Conservation (phyloP, 2,888 invertebrate genomes). For the Coleophora flavipennella region DNA sequence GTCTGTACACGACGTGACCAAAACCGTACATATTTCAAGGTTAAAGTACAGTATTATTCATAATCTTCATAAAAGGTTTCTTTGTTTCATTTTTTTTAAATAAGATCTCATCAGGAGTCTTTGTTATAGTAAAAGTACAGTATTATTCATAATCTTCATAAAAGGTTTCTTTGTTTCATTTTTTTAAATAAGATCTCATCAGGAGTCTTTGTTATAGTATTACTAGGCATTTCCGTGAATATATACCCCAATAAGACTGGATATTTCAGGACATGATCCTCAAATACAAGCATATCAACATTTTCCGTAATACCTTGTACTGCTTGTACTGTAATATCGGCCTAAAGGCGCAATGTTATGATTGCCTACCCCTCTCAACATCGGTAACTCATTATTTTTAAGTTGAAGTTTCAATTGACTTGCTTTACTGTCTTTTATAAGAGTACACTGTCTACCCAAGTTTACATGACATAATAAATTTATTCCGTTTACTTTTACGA, state of each 20-base stretch:
- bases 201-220: conserved; percentile 1
- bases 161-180: neutral
- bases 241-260: conserved; percentile 1
- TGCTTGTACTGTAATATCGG: neutral
- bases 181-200: neutral
- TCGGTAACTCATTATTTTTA: conserved; percentile 2
- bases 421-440: conserved; percentile 4
- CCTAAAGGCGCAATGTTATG: conserved; percentile 2
- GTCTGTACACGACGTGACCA: neutral
- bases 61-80: neutral
- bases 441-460: conserved; percentile 13
- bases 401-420: too few relatives aligned
- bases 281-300: neutral
- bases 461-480: conserved; percentile 7
- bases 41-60: neutral
- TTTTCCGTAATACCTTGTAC: conserved; percentile 2
- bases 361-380: conserved; percentile 8
- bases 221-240: conserved; percentile 3
- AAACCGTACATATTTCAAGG: neutral
- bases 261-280: conserved; percentile 1
- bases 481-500: conserved; percentile 4
- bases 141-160: neutral
- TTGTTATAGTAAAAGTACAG: neutral
- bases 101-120: neutral
- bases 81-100: neutral